phyloP scores from a whole-genome alignment of 2,113 vertebrate species.

The Probosciger aterrimus region DNA sequence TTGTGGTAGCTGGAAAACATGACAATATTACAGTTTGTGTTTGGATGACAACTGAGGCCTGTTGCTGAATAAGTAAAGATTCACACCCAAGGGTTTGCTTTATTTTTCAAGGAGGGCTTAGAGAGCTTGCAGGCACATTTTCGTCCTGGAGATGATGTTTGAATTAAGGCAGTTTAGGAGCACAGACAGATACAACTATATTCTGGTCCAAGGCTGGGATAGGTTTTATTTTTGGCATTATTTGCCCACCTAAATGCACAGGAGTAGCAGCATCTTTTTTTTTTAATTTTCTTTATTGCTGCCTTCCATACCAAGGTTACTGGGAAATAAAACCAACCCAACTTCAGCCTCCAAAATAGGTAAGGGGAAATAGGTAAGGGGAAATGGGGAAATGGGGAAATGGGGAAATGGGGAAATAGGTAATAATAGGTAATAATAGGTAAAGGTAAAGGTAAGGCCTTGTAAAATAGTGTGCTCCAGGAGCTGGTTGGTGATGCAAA shows the following conservation, averaged over 20 bases:
- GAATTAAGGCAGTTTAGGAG: not conserved
- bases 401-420: too few species aligned
- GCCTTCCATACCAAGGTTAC: not conserved
- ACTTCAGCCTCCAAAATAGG: not conserved
- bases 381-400: too few species aligned
- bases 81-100: not conserved
- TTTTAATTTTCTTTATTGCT: not conserved
- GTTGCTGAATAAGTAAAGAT: not conserved
- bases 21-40: not conserved
- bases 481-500: not conserved
- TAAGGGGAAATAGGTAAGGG: too few species aligned
- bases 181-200: not conserved
- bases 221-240: not conserved
- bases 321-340: not conserved
- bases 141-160: not conserved
- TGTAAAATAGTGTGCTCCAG: not conserved
- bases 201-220: not conserved
- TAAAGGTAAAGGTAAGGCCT: too few species aligned
- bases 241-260: not conserved
- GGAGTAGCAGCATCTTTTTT: not conserved
- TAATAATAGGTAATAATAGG: too few species aligned
- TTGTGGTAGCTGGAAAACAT: not conserved
- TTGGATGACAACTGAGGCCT: not conserved
- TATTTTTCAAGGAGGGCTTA: not conserved
- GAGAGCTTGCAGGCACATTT: fast-evolving